phyloP scores from a whole-genome alignment of 2,113 vertebrate genomes.

The Urocitellus parryii region DNA sequence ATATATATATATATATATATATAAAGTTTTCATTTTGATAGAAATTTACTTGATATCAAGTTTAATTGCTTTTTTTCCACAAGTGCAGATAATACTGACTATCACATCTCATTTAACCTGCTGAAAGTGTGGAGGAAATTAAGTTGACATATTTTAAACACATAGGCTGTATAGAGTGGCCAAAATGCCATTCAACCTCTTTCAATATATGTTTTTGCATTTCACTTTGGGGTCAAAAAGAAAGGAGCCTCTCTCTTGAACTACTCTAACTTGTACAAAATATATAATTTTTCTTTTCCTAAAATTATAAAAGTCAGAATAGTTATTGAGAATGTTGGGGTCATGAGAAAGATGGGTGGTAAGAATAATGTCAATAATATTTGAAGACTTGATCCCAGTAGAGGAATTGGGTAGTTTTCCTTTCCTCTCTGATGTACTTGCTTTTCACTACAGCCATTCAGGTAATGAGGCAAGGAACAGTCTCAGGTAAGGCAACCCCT shows the following conservation, averaged over 20 bases:
- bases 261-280: neutral
- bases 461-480: neutral
- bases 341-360: neutral
- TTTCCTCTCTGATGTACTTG: too few species aligned
- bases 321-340: neutral
- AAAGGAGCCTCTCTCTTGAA: neutral
- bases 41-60: neutral
- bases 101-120: neutral
- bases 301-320: neutral
- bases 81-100: neutral
- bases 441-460: neutral
- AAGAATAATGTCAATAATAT: neutral
- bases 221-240: neutral
- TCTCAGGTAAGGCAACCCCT: neutral
- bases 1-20: neutral
- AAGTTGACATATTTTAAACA: neutral
- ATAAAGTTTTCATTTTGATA: neutral
- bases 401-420: rapidly evolving
- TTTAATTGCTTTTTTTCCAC: neutral
- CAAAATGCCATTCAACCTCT: neutral
- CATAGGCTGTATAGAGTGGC: neutral
- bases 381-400: neutral
- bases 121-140: neutral
- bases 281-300: neutral
- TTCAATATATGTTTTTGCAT: neutral